Evolutionary conservation across 2,113 vertebrate genomes (phyloP).

Genomic region (Nesoenas mayeri): DNA sequence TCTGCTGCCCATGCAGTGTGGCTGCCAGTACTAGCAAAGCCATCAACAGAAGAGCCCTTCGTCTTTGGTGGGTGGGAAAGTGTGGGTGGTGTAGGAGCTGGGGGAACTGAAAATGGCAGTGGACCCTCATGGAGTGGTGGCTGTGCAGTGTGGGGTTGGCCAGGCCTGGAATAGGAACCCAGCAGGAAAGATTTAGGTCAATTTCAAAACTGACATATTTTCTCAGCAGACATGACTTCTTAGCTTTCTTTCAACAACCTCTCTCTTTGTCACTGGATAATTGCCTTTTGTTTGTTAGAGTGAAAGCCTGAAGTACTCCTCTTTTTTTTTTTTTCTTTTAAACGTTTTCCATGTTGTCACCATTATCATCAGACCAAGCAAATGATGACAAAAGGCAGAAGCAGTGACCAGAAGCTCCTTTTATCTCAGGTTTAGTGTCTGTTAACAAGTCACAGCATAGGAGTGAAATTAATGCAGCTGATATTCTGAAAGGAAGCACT

Average conservation of each 20-base stretch:
- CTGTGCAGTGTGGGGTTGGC: not conserved
- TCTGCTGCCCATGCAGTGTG: not conserved
- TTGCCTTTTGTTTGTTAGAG: not conserved
- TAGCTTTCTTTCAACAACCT: not conserved
- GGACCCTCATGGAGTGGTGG: accelerated
- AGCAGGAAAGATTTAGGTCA: not conserved
- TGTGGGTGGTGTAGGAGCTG: not conserved
- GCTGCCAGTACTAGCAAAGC: not conserved
- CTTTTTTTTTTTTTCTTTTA: not conserved
- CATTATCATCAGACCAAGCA: not conserved
- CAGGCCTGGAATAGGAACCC: not conserved
- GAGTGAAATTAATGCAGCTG: slow-evolving; percentile 14
- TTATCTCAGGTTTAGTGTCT: not conserved
- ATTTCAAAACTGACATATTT: not conserved
- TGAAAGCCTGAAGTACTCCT: not conserved
- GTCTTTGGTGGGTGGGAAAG: not conserved
- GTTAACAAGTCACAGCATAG: not conserved
- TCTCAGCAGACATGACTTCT: not conserved
- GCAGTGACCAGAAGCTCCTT: not conserved
- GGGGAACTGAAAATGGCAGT: accelerated
- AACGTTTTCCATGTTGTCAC: not conserved
- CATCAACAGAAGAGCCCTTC: not conserved
- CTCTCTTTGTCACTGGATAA: not conserved
- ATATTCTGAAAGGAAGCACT: not conserved
- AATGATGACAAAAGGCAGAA: not conserved